A percentile compares a stretch with the other conserved stretches of the same genome.
phyloP scores from a whole-genome alignment of 2,888 invertebrate species.

The Calliphora vomitoria region DNA sequence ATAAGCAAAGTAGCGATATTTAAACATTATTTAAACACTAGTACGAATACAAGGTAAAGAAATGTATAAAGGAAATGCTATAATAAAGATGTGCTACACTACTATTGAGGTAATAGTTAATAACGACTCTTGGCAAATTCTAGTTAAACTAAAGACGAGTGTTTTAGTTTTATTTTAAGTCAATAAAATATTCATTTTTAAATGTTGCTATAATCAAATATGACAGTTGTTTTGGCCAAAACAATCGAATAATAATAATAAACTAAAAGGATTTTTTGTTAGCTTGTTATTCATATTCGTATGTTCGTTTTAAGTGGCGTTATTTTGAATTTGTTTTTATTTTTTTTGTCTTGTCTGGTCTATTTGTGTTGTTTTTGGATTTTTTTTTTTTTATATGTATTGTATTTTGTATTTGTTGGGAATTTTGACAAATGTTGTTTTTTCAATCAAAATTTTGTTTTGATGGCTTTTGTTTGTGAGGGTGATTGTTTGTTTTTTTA shows the following conservation, averaged over 20 bases:
- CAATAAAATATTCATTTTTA: conserved; percentile 15
- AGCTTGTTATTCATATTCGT: conserved; percentile 17
- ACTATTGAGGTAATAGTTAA: neutral
- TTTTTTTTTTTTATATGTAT: conserved; percentile 41
- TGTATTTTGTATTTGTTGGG: conserved; percentile 69
- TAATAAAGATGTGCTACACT: neutral
- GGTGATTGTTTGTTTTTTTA: conserved; percentile 34
- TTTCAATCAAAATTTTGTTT: conserved; percentile 30
- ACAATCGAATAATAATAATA: conserved; percentile 11
- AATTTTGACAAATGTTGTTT: conserved; percentile 77
- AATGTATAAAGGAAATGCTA: conserved; percentile 15
- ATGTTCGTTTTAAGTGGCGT: conserved; percentile 7
- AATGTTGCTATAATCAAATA: conserved; percentile 58
- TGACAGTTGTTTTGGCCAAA: conserved; percentile 47
- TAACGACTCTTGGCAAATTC: neutral
- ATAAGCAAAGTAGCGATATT: conserved; percentile 80
- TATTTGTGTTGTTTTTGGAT: neutral
- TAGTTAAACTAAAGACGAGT: neutral
- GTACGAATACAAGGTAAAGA: conserved; percentile 6
- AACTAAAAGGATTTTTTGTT: neutral
- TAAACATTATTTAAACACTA: conserved; percentile 79
- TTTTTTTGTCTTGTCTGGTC: conserved; percentile 13
- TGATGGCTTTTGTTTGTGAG: neutral
- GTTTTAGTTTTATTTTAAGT: conserved; percentile 16
- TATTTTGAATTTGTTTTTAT: conserved; percentile 5